Conservation (phyloP, 2,797 vertebrate genomes). For the Phalloptychus januarius region DNA sequence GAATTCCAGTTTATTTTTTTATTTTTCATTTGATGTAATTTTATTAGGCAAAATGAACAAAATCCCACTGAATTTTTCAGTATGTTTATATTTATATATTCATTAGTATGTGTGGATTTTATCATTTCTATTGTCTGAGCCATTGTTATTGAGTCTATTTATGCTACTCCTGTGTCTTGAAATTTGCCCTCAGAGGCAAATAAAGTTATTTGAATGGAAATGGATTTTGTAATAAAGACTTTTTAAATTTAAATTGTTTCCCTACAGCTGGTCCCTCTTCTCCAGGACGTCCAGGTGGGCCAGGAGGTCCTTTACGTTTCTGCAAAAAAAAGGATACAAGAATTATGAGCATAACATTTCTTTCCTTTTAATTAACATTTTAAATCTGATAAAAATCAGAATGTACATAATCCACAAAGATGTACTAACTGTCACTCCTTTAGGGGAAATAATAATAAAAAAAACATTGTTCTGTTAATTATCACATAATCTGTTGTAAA, state of each 20-base stretch:
- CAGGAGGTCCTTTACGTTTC: conserved; percentile 73
- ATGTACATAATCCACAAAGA: background rate
- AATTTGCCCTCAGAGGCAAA: too few relatives aligned
- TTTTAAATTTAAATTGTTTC: conserved; percentile 1
- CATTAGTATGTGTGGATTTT: too few relatives aligned
- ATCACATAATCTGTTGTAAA: background rate
- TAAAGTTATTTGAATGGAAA: too few relatives aligned
- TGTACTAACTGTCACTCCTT: background rate
- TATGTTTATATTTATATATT: too few relatives aligned
- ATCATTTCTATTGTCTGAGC: too few relatives aligned
- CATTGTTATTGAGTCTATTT: too few relatives aligned
- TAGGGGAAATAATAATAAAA: background rate
- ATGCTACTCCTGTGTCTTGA: too few relatives aligned
- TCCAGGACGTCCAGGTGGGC: conserved; percentile 73
- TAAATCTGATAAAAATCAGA: background rate
- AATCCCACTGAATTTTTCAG: too few relatives aligned
- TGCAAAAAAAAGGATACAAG: conserved; percentile 35
- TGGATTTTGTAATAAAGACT: too few relatives aligned
- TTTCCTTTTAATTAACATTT: background rate
- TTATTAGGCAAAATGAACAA: background rate
- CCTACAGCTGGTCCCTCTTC: conserved; percentile 76
- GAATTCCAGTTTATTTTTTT: background rate
- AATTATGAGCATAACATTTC: background rate
- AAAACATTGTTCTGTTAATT: background rate
- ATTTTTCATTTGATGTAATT: background rate